Evolutionary conservation across 2,797 vertebrate genomes (phyloP), one percentile per base, ranked within the genome.

Genomic region (Anolis apletophallus): DNA sequence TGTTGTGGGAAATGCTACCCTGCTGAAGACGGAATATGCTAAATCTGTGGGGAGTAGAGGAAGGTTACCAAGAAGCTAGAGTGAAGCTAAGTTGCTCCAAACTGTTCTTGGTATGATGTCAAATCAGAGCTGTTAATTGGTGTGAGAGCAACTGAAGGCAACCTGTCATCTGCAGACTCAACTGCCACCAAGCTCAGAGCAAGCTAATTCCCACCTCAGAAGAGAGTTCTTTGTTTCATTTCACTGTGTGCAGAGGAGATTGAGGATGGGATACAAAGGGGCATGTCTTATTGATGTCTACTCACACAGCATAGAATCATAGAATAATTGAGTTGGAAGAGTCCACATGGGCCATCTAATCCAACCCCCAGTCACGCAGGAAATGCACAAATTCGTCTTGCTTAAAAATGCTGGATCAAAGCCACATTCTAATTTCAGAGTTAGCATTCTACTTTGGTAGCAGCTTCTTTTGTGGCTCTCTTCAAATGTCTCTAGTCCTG

Each of bases 111-210:
- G 61, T 55, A 71, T n/a, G 80, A 6, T 86, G 85, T 85, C 57
- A 81, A 88, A 55, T 77, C 64, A 46, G 50, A 73, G 7, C 23
- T 85, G 74, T 76, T 89, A 90, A 88, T 87, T 88, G 77, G 59
- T 68, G 83, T 77, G 80, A 54, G 55, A 54, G 79, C 75, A 14
- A 61, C 59, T 80, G 86, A 64, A 81, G 79, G 67, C n/a, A 81
- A 88, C 52, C 32, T 21, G 54, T 75, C 0, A 29, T 82, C 73
- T 85, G 64, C 86, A 73, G 87, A 77, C 72, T 72, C 76, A 91
- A 36, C 34, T 34, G 7, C 61, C 21, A 80, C 14, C 61, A 64
- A 75, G 80, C 32, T 61, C 40, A 21, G 1, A 64, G 55, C 72
- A n/a, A 75, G 61, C 10, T 40, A 29, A 67, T 86, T 84, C 83